Conservation (phyloP, 2,797 vertebrate species). For the Myotis vivesi region DNA sequence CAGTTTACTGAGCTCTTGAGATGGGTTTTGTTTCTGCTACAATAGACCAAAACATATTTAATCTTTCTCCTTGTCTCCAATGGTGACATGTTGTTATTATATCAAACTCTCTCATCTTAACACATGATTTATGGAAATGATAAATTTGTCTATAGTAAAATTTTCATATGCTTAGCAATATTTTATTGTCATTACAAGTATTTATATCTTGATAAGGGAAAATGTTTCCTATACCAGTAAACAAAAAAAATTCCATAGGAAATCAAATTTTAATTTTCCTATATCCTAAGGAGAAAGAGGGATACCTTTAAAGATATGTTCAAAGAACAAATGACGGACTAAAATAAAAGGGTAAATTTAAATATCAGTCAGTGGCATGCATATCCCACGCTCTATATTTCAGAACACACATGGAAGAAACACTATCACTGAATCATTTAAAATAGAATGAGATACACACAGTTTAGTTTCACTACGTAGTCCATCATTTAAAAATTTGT, state of each 20-base stretch:
- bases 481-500: background rate
- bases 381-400: background rate
- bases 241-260: background rate
- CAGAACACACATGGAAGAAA: background rate
- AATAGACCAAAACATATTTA: background rate
- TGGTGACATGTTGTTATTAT: background rate
- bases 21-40: background rate
- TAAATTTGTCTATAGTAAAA: background rate
- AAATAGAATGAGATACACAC: background rate
- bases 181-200: background rate
- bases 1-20: background rate
- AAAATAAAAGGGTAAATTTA: background rate
- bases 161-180: background rate
- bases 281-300: background rate
- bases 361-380: background rate
- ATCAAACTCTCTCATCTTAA: background rate
- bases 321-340: background rate
- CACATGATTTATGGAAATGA: background rate
- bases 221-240: background rate
- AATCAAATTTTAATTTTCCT: background rate
- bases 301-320: background rate
- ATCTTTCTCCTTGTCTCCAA: background rate
- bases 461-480: background rate
- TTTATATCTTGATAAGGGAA: background rate
- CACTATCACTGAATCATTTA: background rate